Percentiles rank a stretch among this genome's conserved stretches.
Conservation (phyloP, 1,140 invertebrate genomes). For the Matsumurasca onukii region DNA sequence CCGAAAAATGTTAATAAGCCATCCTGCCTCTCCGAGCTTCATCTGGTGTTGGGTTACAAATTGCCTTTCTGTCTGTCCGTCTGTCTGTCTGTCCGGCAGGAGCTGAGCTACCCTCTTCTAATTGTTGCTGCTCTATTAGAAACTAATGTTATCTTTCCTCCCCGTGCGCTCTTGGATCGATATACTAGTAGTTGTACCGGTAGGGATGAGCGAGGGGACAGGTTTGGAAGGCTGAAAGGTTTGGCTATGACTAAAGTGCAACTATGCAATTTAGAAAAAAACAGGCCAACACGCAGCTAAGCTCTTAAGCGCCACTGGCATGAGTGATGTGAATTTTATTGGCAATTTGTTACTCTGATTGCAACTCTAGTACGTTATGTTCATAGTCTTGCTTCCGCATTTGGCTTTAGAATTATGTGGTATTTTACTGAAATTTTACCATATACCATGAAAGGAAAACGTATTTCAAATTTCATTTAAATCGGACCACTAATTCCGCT, state of each 20-base stretch:
- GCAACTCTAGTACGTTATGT: not conserved
- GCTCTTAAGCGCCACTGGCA: not conserved
- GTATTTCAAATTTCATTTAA: no score
- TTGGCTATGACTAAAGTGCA: not conserved
- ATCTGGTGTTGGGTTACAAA: conserved; percentile 19
- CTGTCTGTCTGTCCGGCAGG: no score
- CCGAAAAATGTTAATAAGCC: conserved; percentile 24
- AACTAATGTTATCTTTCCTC: conserved; percentile 17
- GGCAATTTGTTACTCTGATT: not conserved
- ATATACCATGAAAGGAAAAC: no score
- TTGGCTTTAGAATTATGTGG: no score
- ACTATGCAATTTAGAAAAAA: not conserved
- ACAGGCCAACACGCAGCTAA: not conserved
- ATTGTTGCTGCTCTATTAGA: conserved; percentile 20
- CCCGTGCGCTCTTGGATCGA: not conserved
- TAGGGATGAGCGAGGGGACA: not conserved
- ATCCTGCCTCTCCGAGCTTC: no score
- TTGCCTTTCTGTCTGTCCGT: no score
- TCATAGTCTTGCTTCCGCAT: no score
- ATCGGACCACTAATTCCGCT: no score
- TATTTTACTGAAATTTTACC: no score
- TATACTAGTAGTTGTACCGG: conserved; percentile 9
- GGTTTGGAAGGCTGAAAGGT: not conserved
- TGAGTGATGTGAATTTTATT: not conserved
- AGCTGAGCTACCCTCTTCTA: not conserved